phyloP scores from a whole-genome alignment of 2,888 invertebrate genomes.

The Himalopsyche anomala region DNA sequence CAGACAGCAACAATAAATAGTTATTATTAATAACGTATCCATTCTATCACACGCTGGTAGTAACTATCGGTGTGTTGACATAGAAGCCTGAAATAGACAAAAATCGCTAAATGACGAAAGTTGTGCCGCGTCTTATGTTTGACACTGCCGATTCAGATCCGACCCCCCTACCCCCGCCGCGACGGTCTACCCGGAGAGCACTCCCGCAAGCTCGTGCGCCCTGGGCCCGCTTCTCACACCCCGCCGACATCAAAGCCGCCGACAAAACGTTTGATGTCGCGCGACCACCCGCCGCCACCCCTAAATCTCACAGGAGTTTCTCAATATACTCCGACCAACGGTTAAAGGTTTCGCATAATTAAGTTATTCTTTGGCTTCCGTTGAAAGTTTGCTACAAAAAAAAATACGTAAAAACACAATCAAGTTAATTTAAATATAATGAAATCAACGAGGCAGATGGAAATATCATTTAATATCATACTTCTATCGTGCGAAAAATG shows the following conservation, averaged over 20 bases:
- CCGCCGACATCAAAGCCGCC: slow-evolving; percentile 33
- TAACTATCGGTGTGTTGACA: not conserved
- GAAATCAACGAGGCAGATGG: not conserved
- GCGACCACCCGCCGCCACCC: slow-evolving; percentile 52
- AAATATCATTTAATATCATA: too few relatives aligned
- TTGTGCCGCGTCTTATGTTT: slow-evolving; percentile 28
- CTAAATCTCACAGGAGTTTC: slow-evolving; percentile 36
- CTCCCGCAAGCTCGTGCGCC: slow-evolving; percentile 43
- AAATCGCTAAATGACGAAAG: slow-evolving; percentile 40
- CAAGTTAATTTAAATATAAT: not conserved
- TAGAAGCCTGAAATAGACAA: slow-evolving; percentile 29
- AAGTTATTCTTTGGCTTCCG: slow-evolving; percentile 42
- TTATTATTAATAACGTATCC: too few relatives aligned
- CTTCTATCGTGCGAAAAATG: too few relatives aligned
- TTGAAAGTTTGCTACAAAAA: slow-evolving; percentile 6
- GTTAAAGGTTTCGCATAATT: slow-evolving; percentile 42
- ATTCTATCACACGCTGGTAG: too few relatives aligned
- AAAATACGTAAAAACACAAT: slow-evolving; percentile 22
- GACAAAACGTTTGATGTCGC: slow-evolving; percentile 57
- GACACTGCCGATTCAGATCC: slow-evolving; percentile 37
- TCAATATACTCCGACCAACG: slow-evolving; percentile 38
- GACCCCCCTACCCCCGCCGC: not conserved
- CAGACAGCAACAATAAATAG: too few relatives aligned
- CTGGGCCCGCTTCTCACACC: slow-evolving; percentile 35
- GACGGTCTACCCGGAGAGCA: slow-evolving; percentile 29